phyloP scores from a whole-genome alignment of 2,113 vertebrate species.

The Cyanoramphus novaezelandiae region DNA sequence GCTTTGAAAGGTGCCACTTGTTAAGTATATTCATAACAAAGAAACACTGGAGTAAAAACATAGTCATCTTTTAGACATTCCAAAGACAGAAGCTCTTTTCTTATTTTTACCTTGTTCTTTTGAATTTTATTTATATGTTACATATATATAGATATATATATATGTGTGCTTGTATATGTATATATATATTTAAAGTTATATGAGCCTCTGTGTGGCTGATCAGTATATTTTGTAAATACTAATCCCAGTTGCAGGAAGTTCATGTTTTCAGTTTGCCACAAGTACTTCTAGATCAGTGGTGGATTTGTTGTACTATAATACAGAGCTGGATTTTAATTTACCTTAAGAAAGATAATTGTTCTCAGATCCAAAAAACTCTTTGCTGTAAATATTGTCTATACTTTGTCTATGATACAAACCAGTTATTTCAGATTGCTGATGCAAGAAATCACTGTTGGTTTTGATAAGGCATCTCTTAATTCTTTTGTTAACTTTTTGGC shows the following conservation, averaged over 20 bases:
- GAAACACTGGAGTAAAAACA: conserved; percentile 62
- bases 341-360: conserved; percentile 58
- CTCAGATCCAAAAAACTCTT: conserved; percentile 29
- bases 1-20: conserved; percentile 63
- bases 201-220: conserved; percentile 74
- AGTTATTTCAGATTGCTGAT: conserved; percentile 54
- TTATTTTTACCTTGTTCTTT: conserved; percentile 52
- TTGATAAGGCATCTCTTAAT: conserved; percentile 65
- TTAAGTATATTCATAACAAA: conserved; percentile 41
- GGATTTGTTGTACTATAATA: conserved; percentile 55
- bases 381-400: conserved; percentile 69
- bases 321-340: conserved; percentile 59
- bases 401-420: conserved; percentile 52
- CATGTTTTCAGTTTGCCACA: conserved; percentile 27
- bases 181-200: conserved; percentile 66
- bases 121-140: conserved; percentile 73
- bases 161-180: conserved; percentile 55
- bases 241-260: conserved; percentile 36
- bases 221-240: conserved; percentile 80
- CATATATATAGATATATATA: conserved; percentile 68
- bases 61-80: conserved; percentile 69
- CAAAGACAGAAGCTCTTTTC: conserved; percentile 70
- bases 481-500: conserved; percentile 60
- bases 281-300: conserved; percentile 55
- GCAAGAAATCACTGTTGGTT: conserved; percentile 63